These are phyloP conservation scores for Cacoxenus indagator DNA, from an alignment of 2,888 invertebrate species.

Conservation along the genomic window DNA sequence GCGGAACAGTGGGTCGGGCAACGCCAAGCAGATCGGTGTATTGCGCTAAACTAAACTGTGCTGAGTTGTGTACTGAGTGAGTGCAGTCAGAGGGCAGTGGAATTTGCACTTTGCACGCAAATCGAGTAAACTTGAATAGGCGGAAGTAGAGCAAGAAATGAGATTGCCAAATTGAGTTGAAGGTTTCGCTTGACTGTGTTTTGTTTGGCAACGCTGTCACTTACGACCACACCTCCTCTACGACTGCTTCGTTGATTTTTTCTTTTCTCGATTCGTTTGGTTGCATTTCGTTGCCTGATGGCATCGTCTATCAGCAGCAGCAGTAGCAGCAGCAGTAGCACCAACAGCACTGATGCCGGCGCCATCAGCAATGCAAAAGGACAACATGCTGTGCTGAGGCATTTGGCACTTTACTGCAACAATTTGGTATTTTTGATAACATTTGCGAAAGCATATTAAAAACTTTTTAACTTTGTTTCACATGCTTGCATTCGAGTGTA, in stretches of 20 bases:
- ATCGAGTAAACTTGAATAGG: slow-evolving; percentile 65
- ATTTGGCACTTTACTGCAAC: slow-evolving; percentile 62
- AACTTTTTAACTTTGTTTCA: slow-evolving; percentile 46
- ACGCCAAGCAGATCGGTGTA: slow-evolving; percentile 42
- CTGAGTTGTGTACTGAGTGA: too few relatives aligned
- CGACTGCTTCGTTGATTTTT: background rate
- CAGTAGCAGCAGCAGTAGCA: background rate
- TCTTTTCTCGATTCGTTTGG: slow-evolving; percentile 27
- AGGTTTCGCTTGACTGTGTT: slow-evolving; percentile 63
- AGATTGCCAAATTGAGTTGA: slow-evolving; percentile 64
- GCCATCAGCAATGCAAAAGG: background rate
- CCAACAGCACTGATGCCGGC: background rate
- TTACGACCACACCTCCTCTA: slow-evolving; percentile 19
- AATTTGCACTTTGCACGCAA: slow-evolving; percentile 45
- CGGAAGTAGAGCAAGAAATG: slow-evolving; percentile 64
- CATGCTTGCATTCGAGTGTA: background rate
- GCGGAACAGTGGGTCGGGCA: background rate
- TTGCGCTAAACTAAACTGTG: too few relatives aligned
- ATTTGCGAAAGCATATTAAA: slow-evolving; percentile 64
- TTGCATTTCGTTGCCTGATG: background rate
- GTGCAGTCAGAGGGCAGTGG: slow-evolving; percentile 9
- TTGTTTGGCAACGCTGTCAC: slow-evolving; percentile 59
- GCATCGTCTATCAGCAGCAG: background rate
- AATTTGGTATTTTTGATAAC: slow-evolving; percentile 66
- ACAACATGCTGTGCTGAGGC: slow-evolving; percentile 36